A percentile compares a stretch with the other conserved stretches of the same genome.
Evolutionary conservation across 2,113 vertebrate species (phyloP).

Genomic region (Synodontis membranacea): DNA sequence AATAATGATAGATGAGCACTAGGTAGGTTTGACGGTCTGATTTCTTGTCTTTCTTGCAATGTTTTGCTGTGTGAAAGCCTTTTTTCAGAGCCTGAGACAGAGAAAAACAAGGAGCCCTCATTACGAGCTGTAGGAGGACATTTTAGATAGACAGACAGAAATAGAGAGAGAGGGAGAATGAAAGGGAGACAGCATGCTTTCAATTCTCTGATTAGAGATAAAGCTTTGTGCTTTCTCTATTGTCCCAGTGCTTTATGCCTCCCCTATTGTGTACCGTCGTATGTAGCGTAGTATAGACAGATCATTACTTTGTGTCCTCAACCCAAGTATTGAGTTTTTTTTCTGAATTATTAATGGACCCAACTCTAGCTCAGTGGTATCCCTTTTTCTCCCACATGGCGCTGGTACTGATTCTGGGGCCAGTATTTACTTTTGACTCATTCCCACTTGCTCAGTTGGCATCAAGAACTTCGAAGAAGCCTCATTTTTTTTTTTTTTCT

Average conservation of each 20-base stretch:
- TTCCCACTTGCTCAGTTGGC: not conserved
- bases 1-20: slow-evolving; percentile 4
- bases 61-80: slow-evolving; percentile 40
- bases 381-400: not conserved
- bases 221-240: slow-evolving; percentile 11
- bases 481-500: too few relatives aligned
- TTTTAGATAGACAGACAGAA: not conserved
- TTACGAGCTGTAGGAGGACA: slow-evolving; percentile 4
- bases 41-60: not conserved
- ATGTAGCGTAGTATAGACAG: not conserved
- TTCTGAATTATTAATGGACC: not conserved
- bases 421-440: not conserved
- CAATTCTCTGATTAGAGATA: slow-evolving; percentile 22
- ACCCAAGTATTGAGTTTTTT: not conserved
- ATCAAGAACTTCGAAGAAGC: too few relatives aligned
- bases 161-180: not conserved
- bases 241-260: not conserved
- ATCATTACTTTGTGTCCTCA: slow-evolving; percentile 4
- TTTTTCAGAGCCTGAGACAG: slow-evolving; percentile 42
- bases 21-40: not conserved
- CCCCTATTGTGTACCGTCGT: not conserved
- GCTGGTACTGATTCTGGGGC: not conserved
- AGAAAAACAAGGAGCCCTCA: slow-evolving; percentile 23
- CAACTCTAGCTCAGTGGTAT: not conserved
- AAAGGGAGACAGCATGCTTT: slow-evolving; percentile 1